Evolutionary conservation across 2,888 invertebrate species (phyloP).

Genomic region (Escarpia spicata): DNA sequence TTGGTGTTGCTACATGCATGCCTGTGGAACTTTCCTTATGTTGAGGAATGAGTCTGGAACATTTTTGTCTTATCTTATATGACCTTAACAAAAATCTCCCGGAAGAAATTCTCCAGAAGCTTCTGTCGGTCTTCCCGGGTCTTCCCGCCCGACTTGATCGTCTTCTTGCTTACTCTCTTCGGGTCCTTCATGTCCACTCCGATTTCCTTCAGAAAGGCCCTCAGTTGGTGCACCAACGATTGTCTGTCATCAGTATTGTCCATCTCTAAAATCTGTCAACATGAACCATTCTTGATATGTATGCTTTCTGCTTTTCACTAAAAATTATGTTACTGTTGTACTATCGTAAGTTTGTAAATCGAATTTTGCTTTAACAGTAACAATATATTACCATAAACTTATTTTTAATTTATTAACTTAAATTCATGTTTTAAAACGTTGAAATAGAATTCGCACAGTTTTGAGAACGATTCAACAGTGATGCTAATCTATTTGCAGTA

Average conservation of each 20-base stretch:
- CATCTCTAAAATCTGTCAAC: slow-evolving; percentile 62
- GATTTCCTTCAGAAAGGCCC: slow-evolving; percentile 60
- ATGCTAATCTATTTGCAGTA: too few species aligned
- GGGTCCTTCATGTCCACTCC: slow-evolving; percentile 40
- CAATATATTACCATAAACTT: neutral
- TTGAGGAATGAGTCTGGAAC: too few species aligned
- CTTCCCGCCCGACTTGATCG: slow-evolving; percentile 61
- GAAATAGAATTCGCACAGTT: neutral
- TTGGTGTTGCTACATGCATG: too few species aligned
- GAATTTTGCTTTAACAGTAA: too few species aligned
- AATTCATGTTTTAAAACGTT: slow-evolving; percentile 13
- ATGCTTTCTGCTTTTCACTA: neutral
- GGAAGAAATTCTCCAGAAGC: slow-evolving; percentile 70
- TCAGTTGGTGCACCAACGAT: slow-evolving; percentile 64
- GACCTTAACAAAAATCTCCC: slow-evolving; percentile 70
- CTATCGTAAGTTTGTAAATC: too few species aligned
- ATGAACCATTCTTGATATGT: neutral
- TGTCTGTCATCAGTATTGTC: slow-evolving; percentile 64
- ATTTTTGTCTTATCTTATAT: neutral
- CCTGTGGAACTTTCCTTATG: too few species aligned
- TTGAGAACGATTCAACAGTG: too few species aligned
- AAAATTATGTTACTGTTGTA: neutral
- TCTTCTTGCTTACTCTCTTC: slow-evolving; percentile 38
- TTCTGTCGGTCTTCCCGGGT: slow-evolving; percentile 68
- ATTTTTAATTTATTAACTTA: too few species aligned